These are phyloP conservation scores for Neoseiulus cucumeris DNA, from an alignment of 1,140 invertebrate species.

Conservation along the genomic window DNA sequence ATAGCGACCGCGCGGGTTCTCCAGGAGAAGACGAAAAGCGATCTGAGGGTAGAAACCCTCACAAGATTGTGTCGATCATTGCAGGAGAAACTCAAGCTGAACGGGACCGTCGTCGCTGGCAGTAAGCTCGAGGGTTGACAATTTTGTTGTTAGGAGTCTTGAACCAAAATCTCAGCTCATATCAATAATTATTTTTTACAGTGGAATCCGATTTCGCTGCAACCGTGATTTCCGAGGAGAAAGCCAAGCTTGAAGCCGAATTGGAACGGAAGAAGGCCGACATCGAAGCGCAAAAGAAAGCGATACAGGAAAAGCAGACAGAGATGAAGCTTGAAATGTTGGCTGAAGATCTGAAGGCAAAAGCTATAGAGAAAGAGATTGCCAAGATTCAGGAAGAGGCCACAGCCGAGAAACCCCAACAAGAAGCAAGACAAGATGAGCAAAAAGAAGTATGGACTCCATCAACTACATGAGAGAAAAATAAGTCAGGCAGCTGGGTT, in stretches of 20 bases:
- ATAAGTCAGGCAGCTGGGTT: no score
- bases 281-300: neutral
- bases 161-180: no score
- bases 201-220: neutral
- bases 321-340: neutral
- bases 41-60: neutral
- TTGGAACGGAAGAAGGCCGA: neutral
- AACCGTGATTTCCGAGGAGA: neutral
- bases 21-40: constrained; percentile 1
- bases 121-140: no score
- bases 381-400: no score
- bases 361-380: no score
- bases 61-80: neutral
- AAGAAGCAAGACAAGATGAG: no score
- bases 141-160: no score
- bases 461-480: no score
- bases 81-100: neutral
- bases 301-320: neutral
- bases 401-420: no score
- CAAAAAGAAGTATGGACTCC: no score
- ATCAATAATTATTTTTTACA: neutral
- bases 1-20: neutral
- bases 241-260: neutral
- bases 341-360: no score
- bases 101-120: no score